A percentile compares a stretch with the other conserved stretches of the same genome.
Evolutionary conservation across 2,113 vertebrate genomes (phyloP).

Genomic region (Australoheros scitulus): DNA sequence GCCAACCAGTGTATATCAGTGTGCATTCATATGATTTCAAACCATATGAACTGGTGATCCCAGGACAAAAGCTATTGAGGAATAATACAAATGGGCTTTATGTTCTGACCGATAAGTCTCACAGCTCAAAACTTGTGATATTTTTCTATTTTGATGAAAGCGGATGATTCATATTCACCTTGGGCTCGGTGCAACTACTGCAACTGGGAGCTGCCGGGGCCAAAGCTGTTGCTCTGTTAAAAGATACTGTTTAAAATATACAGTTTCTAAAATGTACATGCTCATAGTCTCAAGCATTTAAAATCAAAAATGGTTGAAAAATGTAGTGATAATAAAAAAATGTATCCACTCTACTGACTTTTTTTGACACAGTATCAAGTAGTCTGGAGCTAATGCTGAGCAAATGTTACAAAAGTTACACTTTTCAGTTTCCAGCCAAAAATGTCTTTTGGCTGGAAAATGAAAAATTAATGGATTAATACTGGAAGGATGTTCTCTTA

Average conservation of each 20-base stretch:
- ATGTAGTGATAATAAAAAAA: too few species aligned
- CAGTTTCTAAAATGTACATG: neutral
- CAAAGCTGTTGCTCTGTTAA: neutral
- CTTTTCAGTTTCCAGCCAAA: neutral
- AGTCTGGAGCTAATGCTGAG: too few species aligned
- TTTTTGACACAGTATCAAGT: too few species aligned
- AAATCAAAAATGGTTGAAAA: too few species aligned
- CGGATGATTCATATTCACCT: neutral
- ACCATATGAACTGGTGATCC: neutral
- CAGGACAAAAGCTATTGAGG: neutral
- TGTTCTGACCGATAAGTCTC: neutral
- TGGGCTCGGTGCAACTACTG: neutral
- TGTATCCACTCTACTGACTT: too few species aligned
- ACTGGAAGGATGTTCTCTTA: neutral
- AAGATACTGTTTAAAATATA: neutral
- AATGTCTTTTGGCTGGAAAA: too few species aligned
- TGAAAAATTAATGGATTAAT: neutral
- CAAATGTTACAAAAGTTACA: neutral
- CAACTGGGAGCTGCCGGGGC: neutral
- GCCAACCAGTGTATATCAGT: neutral
- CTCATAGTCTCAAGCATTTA: neutral
- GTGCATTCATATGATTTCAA: neutral
- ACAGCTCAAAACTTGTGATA: rapidly evolving
- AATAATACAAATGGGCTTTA: neutral
- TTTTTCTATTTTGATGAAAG: neutral